Percentiles rank a stretch among this genome's conserved stretches.
phyloP scores from a whole-genome alignment of 2,113 vertebrate genomes.

The Hippopotamus amphibius region DNA sequence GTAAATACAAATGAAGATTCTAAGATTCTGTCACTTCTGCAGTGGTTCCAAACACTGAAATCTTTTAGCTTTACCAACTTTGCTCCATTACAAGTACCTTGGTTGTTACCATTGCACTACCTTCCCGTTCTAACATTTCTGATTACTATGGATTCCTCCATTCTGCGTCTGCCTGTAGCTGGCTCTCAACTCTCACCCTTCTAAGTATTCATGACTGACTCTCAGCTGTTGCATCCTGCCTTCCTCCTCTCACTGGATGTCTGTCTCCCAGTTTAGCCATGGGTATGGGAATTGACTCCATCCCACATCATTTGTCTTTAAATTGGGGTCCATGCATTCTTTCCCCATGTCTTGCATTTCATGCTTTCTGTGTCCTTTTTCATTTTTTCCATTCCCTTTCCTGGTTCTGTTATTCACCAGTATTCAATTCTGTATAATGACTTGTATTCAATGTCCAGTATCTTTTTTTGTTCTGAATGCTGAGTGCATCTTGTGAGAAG shows the following conservation, averaged over 20 bases:
- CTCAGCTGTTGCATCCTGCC: neutral
- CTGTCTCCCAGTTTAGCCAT: neutral
- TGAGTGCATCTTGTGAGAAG: neutral
- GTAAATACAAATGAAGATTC: constrained; percentile 11
- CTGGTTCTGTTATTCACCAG: neutral
- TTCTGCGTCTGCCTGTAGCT: neutral
- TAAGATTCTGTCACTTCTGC: neutral
- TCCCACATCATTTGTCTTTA: neutral
- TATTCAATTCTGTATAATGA: neutral
- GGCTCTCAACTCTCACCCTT: neutral
- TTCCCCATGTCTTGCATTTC: neutral
- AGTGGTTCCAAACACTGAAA: neutral
- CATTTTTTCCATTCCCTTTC: neutral
- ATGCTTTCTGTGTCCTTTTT: neutral
- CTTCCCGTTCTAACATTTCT: neutral
- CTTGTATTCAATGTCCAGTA: neutral
- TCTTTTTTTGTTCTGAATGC: constrained; percentile 13
- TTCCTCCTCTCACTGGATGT: neutral
- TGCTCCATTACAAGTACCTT: neutral
- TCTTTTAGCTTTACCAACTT: neutral
- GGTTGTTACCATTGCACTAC: neutral
- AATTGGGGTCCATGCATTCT: neutral
- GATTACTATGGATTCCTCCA: neutral
- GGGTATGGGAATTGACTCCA: neutral
- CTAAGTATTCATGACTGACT: neutral